Base-by-base conservation (phyloP, 1,140 invertebrate species). In the Leptestheria dahalacensis region DNA sequence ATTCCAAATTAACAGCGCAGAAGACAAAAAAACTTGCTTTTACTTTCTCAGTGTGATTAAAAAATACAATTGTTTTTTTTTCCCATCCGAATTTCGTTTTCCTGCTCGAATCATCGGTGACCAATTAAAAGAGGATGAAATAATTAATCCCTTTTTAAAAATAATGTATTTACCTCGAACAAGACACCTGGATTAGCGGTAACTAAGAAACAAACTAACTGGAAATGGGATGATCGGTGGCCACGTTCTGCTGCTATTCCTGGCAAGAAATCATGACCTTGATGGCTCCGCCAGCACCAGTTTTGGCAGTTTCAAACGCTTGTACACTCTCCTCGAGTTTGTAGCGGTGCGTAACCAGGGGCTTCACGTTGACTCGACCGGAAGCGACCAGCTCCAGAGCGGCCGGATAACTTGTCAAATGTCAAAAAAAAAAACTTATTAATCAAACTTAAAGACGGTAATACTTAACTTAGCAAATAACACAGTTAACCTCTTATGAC, bases 181-280 rank as follows among this genome's bases (percentile, higher is more conserved):
- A 12, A 57, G 11, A 57, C 10, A 48, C 1, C 46, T 46, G 46
- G 55, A 15, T 10, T 18, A 47, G 24, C 23, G 11, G 41, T 6
- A 18, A 50, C 12, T 23, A 25, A 25, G 47, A 26, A 49, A 11
- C 20, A 49, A 59, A n/a, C 51, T 24, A 50, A 60, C 21, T 55
- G 26, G 4, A 57, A 63, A 41, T 46, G 21, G 11, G 49, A 61
- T 3, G 60, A 23, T 59, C 59, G n/a, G n/a, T n/a, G n/a, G n/a
- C n/a, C n/a, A n/a, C n/a, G n/a, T n/a, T n/a, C n/a, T n/a, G n/a
- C n/a, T n/a, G n/a, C n/a, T 15, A 55, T 52, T 54, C 47, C 50
- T n/a, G 64, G 51, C 86, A 88, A 65, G 91, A 82, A 64, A 96
- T 95, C 79, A 97, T 88, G 64, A 97, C 84, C 75, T 97, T 97